Evolutionary conservation across 1,140 invertebrate genomes (phyloP), one percentile per base, ranked within the genome.

Genomic region (Adoxophyes honmai): DNA sequence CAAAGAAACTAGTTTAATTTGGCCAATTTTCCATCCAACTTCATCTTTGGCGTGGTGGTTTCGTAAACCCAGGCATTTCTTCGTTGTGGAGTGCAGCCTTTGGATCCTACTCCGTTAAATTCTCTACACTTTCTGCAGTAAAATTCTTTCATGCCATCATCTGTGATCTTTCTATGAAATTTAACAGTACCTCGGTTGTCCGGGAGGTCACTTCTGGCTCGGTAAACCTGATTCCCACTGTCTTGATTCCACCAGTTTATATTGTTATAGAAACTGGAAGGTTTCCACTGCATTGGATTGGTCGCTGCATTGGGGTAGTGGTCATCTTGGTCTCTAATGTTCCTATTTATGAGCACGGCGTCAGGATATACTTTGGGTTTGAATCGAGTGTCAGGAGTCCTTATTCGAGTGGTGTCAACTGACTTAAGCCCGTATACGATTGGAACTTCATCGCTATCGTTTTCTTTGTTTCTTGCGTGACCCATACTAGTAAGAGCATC

Each of bases 21-120:
- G 60, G 73, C 81, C 70, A 88, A 67, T 81, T 88, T 88, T 14
- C 84, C 86, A 36, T 88, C 84, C 48, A 88, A 66, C 64, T 85
- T 88, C 34, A 86, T 65, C 66, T 77, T 88, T 9, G 73, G 71
- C 34, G 84, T 87, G 13, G 84, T 83, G 33, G 65, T 79, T 57
- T 81, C 73, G 36, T 68, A 59, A 13, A 72, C 35, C 73, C 78
- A 78, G 11, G 68, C 51, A 53, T 73, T 75, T 10, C 64, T 70
- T 57, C 65, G 63, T 56, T 68, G 67, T 59, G 70, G 66, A 0
- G 55, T 44, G 58, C 81, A 80, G 7, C 68, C 72, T 63, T 53
- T 75, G 0, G 44, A 15, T 6, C 44, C 55, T 52, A 62, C 59
- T 36, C 69, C 66, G 37, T 55, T 76, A 16, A 86, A 36, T 63